phyloP scores from a whole-genome alignment of 2,888 invertebrate species.

The Coecobrya sp. region DNA sequence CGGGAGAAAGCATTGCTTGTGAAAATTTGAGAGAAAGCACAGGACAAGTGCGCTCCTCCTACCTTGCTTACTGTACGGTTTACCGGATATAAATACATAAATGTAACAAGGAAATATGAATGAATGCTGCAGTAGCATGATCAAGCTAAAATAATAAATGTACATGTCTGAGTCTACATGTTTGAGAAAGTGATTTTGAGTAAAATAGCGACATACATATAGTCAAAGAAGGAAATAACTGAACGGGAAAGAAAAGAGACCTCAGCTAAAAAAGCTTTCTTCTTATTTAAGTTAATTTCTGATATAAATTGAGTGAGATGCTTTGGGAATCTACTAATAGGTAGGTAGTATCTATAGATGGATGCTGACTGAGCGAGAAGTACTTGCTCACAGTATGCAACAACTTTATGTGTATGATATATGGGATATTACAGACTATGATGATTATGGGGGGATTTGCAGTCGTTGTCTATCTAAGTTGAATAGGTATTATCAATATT shows the following conservation, averaged over 20 bases:
- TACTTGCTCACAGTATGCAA: conserved; percentile 5
- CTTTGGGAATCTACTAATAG: not conserved
- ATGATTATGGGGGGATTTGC: conserved; percentile 11
- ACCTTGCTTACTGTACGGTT: not conserved
- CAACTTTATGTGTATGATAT: conserved; percentile 34
- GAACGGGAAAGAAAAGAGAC: not conserved
- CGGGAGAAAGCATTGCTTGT: conserved; percentile 46
- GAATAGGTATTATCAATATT: conserved; percentile 27
- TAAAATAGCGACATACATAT: not conserved
- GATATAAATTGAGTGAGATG: conserved; percentile 54
- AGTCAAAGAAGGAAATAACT: no score
- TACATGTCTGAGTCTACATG: not conserved
- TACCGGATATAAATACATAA: not conserved
- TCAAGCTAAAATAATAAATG: conserved; percentile 66
- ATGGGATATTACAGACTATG: not conserved
- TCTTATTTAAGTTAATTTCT: conserved; percentile 36
- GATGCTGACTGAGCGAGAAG: not conserved
- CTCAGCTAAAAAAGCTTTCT: conserved; percentile 11
- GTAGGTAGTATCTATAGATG: not conserved
- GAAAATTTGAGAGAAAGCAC: conserved; percentile 65
- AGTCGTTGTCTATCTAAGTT: conserved; percentile 28
- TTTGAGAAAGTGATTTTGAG: conserved; percentile 62
- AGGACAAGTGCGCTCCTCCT: not conserved
- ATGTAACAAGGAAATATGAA: conserved; percentile 1
- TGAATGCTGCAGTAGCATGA: conserved; percentile 28